Evolutionary conservation across 2,888 invertebrate genomes (phyloP).

Genomic region (Hofmannophila pseudospretella): DNA sequence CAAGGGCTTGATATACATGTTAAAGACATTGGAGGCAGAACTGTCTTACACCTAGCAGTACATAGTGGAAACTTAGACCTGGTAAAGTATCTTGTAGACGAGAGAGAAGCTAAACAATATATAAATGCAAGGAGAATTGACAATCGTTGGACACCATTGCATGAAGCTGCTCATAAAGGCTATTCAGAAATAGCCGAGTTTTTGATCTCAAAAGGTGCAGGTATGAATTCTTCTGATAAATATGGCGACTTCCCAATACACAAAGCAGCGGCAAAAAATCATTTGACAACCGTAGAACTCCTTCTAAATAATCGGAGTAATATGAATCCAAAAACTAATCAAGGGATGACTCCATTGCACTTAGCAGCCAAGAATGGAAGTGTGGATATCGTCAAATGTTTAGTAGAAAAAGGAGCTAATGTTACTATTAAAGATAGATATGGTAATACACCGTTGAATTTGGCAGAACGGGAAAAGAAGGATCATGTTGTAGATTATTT

Average conservation of each 20-base stretch:
- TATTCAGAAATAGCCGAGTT: background rate
- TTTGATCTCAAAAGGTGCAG: too few relatives aligned
- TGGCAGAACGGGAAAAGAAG: background rate
- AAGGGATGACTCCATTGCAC: background rate
- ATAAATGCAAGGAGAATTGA: conserved; percentile 5
- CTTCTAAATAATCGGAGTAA: background rate
- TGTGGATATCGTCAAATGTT: background rate
- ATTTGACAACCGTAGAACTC: background rate
- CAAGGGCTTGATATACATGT: background rate
- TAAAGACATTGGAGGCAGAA: background rate
- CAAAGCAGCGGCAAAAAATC: background rate
- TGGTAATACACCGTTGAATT: background rate
- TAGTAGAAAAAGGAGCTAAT: background rate
- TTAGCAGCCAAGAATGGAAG: background rate
- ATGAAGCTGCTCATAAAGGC: conserved; percentile 4
- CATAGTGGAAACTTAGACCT: conserved; percentile 6
- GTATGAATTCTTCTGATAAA: background rate
- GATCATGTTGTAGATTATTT: background rate
- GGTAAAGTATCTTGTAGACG: conserved; percentile 6
- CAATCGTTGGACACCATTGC: conserved; percentile 7
- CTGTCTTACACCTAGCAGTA: conserved; percentile 7
- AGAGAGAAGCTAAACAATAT: conserved; percentile 3
- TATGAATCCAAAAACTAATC: background rate
- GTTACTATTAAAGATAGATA: background rate
- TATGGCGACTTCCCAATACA: background rate